Evolutionary conservation across 2,113 vertebrate genomes (phyloP).

Genomic region (Charina bottae): DNA sequence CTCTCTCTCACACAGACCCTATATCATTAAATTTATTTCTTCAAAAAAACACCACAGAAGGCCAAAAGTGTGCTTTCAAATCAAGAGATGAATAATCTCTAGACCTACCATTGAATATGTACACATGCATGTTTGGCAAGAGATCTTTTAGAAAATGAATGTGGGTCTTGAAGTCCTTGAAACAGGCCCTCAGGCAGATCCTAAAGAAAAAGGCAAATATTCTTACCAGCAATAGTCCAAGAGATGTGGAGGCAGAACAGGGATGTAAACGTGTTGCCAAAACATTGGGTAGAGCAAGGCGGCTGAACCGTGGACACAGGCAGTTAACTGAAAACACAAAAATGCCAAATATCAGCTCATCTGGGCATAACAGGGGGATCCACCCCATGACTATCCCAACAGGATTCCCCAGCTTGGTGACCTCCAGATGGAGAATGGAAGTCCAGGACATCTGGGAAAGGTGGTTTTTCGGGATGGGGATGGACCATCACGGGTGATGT

Average conservation of each 20-base stretch:
- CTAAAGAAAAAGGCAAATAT: not conserved
- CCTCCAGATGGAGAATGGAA: not conserved
- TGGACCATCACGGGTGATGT: no score
- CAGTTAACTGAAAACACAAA: conserved; percentile 86
- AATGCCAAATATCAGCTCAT: not conserved
- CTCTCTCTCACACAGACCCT: no score
- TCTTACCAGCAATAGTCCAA: conserved; percentile 98
- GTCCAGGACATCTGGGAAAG: no score
- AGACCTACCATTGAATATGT: not conserved
- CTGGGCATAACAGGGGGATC: rapidly evolving
- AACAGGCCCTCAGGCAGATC: not conserved
- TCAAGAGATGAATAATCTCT: no score
- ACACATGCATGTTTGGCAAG: no score
- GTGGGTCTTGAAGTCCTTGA: not conserved
- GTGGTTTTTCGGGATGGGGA: no score
- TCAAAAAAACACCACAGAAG: no score
- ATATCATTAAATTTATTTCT: no score
- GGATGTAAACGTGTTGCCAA: conserved; percentile 99
- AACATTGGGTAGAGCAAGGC: conserved; percentile 98
- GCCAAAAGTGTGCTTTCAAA: no score
- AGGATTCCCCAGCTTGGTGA: no score
- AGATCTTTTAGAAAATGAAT: not conserved
- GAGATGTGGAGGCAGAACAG: conserved; percentile 93
- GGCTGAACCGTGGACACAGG: conserved; percentile 95
- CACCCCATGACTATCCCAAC: not conserved